Conservation (phyloP, 2,113 vertebrate genomes). For the Heterotilapia buettikoferi region DNA sequence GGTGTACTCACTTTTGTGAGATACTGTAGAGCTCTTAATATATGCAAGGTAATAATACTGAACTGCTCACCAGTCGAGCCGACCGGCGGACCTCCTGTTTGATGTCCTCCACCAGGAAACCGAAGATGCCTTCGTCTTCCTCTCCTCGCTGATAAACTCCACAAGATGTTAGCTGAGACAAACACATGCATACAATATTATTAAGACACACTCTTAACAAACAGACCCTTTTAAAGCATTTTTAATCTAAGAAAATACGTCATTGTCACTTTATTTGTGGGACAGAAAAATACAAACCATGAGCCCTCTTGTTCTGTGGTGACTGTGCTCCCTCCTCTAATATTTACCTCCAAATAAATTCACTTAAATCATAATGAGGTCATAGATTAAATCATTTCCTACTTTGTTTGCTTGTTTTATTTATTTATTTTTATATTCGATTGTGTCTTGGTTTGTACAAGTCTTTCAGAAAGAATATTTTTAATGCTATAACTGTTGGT, state of each 20-base stretch:
- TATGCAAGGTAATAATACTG: background rate
- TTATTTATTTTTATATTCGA: background rate
- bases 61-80: constrained; percentile 78
- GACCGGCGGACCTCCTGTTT: constrained; percentile 83
- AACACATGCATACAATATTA: background rate
- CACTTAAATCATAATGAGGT: background rate
- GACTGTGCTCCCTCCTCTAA: background rate
- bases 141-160: constrained; percentile 91
- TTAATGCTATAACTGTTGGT: background rate
- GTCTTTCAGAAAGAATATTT: background rate
- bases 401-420: background rate
- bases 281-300: background rate
- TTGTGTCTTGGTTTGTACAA: background rate
- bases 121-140: constrained; percentile 86
- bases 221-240: background rate
- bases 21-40: background rate
- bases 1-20: background rate
- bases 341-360: background rate
- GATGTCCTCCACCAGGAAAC: constrained; percentile 89
- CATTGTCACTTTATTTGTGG: background rate
- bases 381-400: background rate
- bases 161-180: constrained; percentile 85
- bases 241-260: background rate
- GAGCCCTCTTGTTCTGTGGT: background rate
- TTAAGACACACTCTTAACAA: background rate